A percentile compares a stretch with the other conserved stretches of the same genome.
phyloP scores from a whole-genome alignment of 2,113 vertebrate species.

The Larimichthys polyactis region DNA sequence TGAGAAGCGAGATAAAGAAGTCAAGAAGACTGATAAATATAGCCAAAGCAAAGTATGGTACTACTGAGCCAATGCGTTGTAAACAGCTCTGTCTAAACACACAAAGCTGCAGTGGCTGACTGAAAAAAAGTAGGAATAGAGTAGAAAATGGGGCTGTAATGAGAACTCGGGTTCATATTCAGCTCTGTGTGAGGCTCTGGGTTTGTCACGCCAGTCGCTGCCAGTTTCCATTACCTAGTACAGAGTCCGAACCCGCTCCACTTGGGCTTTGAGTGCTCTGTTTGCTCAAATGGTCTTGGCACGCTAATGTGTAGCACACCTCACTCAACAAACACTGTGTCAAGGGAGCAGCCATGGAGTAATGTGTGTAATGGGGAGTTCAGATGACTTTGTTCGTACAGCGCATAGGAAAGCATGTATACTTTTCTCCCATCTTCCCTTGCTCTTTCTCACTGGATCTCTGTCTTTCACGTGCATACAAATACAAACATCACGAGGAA shows the following conservation, averaged over 20 bases:
- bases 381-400: slow-evolving; percentile 26
- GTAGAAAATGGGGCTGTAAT: slow-evolving; percentile 48
- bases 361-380: slow-evolving; percentile 48
- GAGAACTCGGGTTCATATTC: slow-evolving; percentile 47
- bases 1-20: background rate
- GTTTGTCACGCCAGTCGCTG: slow-evolving; percentile 58
- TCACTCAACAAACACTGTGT: slow-evolving; percentile 49
- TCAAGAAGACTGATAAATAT: background rate
- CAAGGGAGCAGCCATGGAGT: slow-evolving; percentile 31
- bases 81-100: slow-evolving; percentile 29
- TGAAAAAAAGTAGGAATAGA: slow-evolving; percentile 36
- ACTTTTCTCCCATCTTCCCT: background rate
- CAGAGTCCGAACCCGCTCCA: slow-evolving; percentile 51
- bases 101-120: slow-evolving; percentile 11
- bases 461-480: background rate
- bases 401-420: background rate
- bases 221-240: slow-evolving; percentile 75
- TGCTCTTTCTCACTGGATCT: background rate
- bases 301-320: slow-evolving; percentile 54
- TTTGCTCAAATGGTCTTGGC: slow-evolving; percentile 65
- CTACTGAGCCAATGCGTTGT: background rate
- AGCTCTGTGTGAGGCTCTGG: slow-evolving; percentile 57
- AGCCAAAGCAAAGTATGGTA: background rate
- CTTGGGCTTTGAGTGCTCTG: slow-evolving; percentile 48
- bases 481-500: background rate